Conservation (phyloP, 1,140 invertebrate genomes). For the Pollicipes pollicipes region DNA sequence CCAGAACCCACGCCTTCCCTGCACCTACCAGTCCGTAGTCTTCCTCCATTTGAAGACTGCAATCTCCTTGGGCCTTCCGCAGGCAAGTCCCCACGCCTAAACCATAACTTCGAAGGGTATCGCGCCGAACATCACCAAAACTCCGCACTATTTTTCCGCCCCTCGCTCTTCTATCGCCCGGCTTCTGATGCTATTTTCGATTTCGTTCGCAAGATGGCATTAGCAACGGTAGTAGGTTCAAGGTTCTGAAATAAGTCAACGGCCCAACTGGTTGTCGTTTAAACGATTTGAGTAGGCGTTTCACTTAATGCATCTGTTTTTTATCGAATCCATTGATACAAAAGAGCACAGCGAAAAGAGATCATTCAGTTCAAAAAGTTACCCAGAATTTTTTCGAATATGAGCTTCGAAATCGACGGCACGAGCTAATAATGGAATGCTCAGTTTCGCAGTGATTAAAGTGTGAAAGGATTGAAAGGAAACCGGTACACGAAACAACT, state of each 20-base stretch:
- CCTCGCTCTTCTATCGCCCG: background rate
- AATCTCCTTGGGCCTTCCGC: background rate
- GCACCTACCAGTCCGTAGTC: background rate
- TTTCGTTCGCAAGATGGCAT: background rate
- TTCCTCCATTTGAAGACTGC: background rate
- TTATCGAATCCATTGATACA: no score
- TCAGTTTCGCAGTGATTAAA: no score
- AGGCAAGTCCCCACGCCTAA: background rate
- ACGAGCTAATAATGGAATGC: no score
- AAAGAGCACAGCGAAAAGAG: no score
- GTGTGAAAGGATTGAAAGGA: no score
- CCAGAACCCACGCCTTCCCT: background rate
- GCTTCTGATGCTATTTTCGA: conserved; percentile 1
- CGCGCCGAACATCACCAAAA: background rate
- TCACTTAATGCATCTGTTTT: no score
- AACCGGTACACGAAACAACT: no score
- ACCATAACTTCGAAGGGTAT: background rate
- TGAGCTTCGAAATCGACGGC: no score
- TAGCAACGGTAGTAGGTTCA: background rate
- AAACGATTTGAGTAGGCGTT: no score
- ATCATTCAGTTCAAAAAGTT: no score
- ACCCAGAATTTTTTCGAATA: no score
- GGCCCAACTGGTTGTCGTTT: no score
- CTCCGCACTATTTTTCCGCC: background rate
- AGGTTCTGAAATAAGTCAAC: background rate